Conservation (phyloP, 2,797 vertebrate species). For the Eulemur albifrons region DNA sequence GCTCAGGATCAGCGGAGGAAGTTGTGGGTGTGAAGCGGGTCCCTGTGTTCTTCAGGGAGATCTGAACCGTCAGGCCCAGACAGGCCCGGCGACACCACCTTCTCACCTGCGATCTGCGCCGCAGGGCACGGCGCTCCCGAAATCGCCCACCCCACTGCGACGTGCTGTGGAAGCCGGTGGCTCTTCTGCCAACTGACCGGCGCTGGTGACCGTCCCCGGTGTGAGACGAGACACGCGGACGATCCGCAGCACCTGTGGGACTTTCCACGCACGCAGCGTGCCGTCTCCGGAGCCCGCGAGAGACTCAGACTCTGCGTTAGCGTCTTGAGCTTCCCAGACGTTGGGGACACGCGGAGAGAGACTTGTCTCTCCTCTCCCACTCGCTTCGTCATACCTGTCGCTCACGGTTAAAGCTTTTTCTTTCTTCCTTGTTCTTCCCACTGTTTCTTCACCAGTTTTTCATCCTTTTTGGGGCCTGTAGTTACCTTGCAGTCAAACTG, state of each 20-base stretch:
- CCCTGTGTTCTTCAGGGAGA: too few species aligned
- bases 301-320: background rate
- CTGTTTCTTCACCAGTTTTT: background rate
- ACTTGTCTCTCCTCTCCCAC: background rate
- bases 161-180: background rate
- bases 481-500: background rate
- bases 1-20: background rate
- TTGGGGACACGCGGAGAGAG: background rate
- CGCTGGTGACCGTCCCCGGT: background rate
- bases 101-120: fast-evolving
- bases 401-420: background rate
- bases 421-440: background rate
- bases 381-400: background rate
- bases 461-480: background rate
- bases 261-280: background rate
- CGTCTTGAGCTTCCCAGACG: background rate
- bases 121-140: too few species aligned
- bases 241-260: background rate
- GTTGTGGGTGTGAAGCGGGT: fast-evolving
- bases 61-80: background rate
- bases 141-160: background rate
- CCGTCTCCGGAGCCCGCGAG: background rate
- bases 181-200: background rate
- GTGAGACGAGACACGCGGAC: background rate
- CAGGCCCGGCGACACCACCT: too few species aligned